Evolutionary conservation across 2,797 vertebrate genomes (phyloP), one percentile per base, ranked within the genome.

Genomic region (Danio jaintianensis): DNA sequence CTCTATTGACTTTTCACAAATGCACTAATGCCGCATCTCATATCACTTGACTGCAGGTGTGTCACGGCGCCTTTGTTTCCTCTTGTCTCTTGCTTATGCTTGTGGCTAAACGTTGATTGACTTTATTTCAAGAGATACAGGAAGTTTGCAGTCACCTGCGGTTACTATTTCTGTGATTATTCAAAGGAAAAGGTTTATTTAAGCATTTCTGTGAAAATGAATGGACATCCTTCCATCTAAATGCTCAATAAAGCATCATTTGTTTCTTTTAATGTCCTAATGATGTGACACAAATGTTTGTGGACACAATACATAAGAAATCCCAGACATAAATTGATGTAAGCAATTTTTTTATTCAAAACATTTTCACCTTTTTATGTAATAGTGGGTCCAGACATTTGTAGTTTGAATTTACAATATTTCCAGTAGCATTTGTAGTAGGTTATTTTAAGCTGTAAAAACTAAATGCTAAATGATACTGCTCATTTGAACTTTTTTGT

Each of bases 101-200:
- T 16, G 52, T 56, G 36, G 79, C 76, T 83, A 61, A 50, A 58
- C 18, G 56, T 73, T 11, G 52, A 62, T 12, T 50, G 7, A 38
- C 9, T 47, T 55, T n/a, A 15, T 63, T 52, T 64, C 52, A 59
- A 55, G 45, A 82, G 61, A 58, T 77, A 74, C 48, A 82, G 40
- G 43, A 78, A 36, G 40, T 59, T 82, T 64, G 56, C 67, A 55
- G 50, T 74, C 74, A 71, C 55, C 22, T 64, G 58, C 68, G 59
- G 58, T 75, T 82, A 43, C 52, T 81, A 15, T 48, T 48, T 16
- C 43, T 78, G 42, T 18, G 63, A 58, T 68, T 70, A 42, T 70
- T 45, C 53, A 18, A 13, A 84, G 45, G 18, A 72, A 77, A 55
- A 56, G 50, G 13, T 20, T 70, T 4, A 68, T 52, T 69, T 53